phyloP scores from a whole-genome alignment of 1,140 invertebrate species.

The Pseudomyrmex concolor region DNA sequence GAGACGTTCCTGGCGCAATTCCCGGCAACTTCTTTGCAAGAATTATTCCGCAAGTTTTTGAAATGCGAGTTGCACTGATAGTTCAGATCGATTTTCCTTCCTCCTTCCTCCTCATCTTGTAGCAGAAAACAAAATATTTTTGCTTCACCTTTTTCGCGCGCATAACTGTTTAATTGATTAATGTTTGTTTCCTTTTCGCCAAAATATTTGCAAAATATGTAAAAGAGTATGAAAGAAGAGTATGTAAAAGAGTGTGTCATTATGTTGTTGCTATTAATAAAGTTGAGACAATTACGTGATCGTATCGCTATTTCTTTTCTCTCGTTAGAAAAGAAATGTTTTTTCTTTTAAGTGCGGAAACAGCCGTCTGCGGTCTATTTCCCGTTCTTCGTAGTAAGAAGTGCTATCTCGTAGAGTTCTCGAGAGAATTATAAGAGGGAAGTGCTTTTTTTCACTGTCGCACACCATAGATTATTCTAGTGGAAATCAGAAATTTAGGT shows the following conservation, averaged over 20 bases:
- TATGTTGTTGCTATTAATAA: background rate
- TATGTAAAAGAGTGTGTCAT: background rate
- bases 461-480: conserved; percentile 3
- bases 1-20: conserved; percentile 23
- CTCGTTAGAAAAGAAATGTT: conserved; percentile 11
- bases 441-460: conserved; percentile 7
- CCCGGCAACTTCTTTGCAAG: conserved; percentile 8
- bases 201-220: background rate
- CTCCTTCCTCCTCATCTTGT: no score
- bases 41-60: conserved; percentile 40
- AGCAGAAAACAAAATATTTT: conserved; percentile 26
- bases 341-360: background rate
- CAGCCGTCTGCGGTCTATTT: conserved; percentile 6
- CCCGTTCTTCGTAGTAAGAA: background rate
- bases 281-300: conserved; percentile 15
- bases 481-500: conserved; percentile 23
- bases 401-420: background rate
- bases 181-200: background rate
- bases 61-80: background rate
- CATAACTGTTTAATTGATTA: no score
- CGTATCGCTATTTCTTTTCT: background rate
- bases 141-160: background rate
- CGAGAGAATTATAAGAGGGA: conserved; percentile 35
- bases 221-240: background rate
- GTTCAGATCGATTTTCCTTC: conserved; percentile 22